Conservation (phyloP, 2,797 vertebrate genomes). For the Bradypodion ventrale region DNA sequence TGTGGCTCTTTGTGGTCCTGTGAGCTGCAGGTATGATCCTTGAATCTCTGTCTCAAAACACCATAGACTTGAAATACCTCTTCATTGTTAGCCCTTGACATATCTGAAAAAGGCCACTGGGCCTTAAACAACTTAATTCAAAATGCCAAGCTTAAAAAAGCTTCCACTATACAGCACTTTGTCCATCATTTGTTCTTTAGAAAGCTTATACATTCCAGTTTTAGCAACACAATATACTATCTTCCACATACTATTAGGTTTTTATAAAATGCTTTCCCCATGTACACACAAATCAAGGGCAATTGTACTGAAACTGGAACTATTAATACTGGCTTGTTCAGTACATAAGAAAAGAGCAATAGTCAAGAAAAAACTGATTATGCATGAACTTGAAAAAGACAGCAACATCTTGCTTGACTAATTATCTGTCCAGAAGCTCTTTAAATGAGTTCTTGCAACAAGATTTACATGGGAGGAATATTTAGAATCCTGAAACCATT, state of each 20-base stretch:
- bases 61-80: neutral
- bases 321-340: constrained; percentile 42
- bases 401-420: constrained; percentile 44
- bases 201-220: constrained; percentile 66
- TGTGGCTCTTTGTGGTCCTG: neutral
- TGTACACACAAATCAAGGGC: constrained; percentile 51
- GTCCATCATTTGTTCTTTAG: constrained; percentile 55
- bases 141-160: neutral
- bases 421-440: constrained; percentile 52
- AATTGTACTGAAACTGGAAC: constrained; percentile 57
- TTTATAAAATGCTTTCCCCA: constrained; percentile 49
- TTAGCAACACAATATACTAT: constrained; percentile 63
- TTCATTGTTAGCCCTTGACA: constrained; percentile 38
- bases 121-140: constrained; percentile 27
- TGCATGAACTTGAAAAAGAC: constrained; percentile 53
- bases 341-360: constrained; percentile 1
- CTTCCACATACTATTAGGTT: constrained; percentile 70
- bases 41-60: neutral
- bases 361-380: constrained; percentile 44
- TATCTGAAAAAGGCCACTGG: constrained; percentile 36
- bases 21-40: neutral
- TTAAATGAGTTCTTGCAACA: constrained; percentile 52
- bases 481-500: constrained; percentile 41
- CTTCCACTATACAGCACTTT: constrained; percentile 46
- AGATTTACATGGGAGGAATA: constrained; percentile 29